Evolutionary conservation across 2,888 invertebrate species (phyloP).

Genomic region (Pyralis farinalis): DNA sequence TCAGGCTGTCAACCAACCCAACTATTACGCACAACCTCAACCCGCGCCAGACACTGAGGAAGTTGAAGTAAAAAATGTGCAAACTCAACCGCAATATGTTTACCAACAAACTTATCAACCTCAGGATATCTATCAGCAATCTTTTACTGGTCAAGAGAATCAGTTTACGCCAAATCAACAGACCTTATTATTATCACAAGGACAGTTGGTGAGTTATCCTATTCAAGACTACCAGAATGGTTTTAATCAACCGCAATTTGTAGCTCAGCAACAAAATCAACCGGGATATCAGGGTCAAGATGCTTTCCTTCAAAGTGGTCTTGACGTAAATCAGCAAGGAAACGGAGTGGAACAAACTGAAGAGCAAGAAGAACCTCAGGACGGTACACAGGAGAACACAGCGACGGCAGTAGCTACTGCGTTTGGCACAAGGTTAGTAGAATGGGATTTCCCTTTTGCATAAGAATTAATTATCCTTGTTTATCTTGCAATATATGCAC

Average conservation of each 20-base stretch:
- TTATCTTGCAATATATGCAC: background rate
- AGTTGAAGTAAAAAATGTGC: slow-evolving; percentile 13
- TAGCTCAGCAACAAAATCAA: slow-evolving; percentile 18
- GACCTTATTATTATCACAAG: slow-evolving; percentile 21
- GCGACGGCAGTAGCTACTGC: slow-evolving; percentile 68
- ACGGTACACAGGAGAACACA: slow-evolving; percentile 38
- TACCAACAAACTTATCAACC: slow-evolving; percentile 26
- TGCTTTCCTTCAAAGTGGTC: slow-evolving; percentile 51
- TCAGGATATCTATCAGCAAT: slow-evolving; percentile 17
- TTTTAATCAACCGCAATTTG: slow-evolving; percentile 18
- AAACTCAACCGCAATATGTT: slow-evolving; percentile 24
- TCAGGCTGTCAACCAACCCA: slow-evolving; percentile 22
- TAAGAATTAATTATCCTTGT: no score
- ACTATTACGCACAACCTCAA: slow-evolving; percentile 20
- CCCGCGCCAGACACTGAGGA: slow-evolving; percentile 18
- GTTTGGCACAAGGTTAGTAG: slow-evolving; percentile 64
- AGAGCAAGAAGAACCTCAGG: slow-evolving; percentile 33
- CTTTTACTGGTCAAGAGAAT: slow-evolving; percentile 16
- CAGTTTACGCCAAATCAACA: slow-evolving; percentile 17
- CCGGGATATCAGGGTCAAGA: slow-evolving; percentile 31
- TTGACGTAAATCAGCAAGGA: slow-evolving; percentile 59
- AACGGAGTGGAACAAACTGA: slow-evolving; percentile 53
- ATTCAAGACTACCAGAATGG: slow-evolving; percentile 30
- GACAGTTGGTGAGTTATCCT: slow-evolving; percentile 31
- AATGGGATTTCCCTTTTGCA: no score